A percentile compares a stretch with the other conserved stretches of the same genome.
These are phyloP conservation scores for Platynereis dumerilii DNA, from an alignment of 2,888 invertebrate genomes.

Conservation along the genomic window DNA sequence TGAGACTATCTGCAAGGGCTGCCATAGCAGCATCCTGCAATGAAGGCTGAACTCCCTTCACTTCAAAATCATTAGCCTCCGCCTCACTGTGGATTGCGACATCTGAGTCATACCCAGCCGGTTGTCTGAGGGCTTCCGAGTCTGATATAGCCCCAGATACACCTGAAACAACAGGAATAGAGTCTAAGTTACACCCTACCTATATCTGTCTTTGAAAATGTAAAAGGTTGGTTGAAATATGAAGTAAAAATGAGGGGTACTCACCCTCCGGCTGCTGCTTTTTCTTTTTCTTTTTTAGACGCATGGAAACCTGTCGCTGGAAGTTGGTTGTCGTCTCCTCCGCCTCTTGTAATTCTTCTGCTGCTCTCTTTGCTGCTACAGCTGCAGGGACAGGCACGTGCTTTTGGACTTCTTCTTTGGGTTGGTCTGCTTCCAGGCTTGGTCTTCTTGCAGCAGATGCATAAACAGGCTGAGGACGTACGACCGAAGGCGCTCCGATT, in stretches of 20 bases:
- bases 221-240: too few species aligned
- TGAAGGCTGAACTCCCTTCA: conserved; percentile 25
- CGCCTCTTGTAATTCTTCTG: background rate
- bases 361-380: too few species aligned
- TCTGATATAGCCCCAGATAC: conserved; percentile 11
- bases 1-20: conserved; percentile 25
- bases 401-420: background rate
- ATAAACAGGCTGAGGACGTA: conserved; percentile 5
- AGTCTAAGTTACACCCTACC: background rate
- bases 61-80: conserved; percentile 31
- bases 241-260: too few species aligned
- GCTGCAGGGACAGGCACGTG: background rate
- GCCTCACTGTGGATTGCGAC: conserved; percentile 36
- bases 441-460: conserved; percentile 9
- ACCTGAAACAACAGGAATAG: conserved; percentile 6
- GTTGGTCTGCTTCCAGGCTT: conserved; percentile 2
- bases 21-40: conserved; percentile 36
- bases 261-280: too few species aligned
- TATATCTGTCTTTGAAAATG: too few species aligned
- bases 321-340: background rate
- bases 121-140: conserved; percentile 7
- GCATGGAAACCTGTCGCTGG: background rate
- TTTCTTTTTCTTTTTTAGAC: background rate
- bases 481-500: background rate
- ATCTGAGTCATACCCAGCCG: background rate